These are phyloP conservation scores for Cabera pusaria DNA, from an alignment of 2,888 invertebrate species.

Conservation along the genomic window DNA sequence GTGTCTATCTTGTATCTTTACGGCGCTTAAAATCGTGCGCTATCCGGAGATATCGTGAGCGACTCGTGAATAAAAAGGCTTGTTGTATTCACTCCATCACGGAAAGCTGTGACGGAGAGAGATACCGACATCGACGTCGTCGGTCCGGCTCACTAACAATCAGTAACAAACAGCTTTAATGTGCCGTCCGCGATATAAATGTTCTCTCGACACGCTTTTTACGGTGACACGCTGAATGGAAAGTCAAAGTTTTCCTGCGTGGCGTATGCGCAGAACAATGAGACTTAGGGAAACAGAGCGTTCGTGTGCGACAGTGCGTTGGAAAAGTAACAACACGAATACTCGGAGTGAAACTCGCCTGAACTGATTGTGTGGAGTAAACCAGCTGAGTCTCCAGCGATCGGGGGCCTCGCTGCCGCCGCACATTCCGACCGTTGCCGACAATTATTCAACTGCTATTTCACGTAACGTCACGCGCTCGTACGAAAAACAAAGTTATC, in stretches of 20 bases:
- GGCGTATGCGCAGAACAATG: constrained; percentile 64
- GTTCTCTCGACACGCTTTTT: constrained; percentile 28
- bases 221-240: constrained; percentile 53
- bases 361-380: constrained; percentile 68
- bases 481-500: constrained; percentile 33
- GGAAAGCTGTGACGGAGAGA: constrained; percentile 18
- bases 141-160: constrained; percentile 8
- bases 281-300: constrained; percentile 79
- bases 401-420: constrained; percentile 41
- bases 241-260: constrained; percentile 71
- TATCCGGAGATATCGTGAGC: constrained; percentile 24
- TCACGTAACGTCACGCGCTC: constrained; percentile 37
- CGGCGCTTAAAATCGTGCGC: constrained; percentile 25
- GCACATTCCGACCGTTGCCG: constrained; percentile 65
- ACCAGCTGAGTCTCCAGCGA: constrained; percentile 13
- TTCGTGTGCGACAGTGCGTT: constrained; percentile 80
- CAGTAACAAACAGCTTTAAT: constrained; percentile 13
- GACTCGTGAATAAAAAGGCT: constrained; percentile 22
- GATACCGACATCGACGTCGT: constrained; percentile 10
- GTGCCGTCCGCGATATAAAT: constrained; percentile 8
- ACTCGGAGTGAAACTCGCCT: constrained; percentile 80
- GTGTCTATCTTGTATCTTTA: constrained; percentile 14
- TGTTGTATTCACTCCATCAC: constrained; percentile 19
- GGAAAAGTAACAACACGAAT: constrained; percentile 81
- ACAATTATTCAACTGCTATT: constrained; percentile 54